Base-by-base conservation (phyloP, 2,888 invertebrate genomes). In the Pristionchus entomophagus region DNA sequence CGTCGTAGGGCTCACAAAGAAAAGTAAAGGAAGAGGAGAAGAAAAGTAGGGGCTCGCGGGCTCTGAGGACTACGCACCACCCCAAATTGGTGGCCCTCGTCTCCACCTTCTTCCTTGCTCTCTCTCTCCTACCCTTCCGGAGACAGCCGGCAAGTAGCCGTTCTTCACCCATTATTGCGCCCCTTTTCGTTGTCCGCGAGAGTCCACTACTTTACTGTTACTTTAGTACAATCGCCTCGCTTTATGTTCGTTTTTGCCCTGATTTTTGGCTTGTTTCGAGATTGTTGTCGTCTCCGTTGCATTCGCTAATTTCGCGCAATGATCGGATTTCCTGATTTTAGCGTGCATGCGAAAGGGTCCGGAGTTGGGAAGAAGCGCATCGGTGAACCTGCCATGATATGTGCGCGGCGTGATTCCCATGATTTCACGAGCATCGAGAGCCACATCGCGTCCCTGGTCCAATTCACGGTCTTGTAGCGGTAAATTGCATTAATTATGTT, bases 11-110 rank as follows among this genome's bases (percentile, higher is more conserved):
- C 29, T 69, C 41, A 73, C 73, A 73, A 73, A 38, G 73, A 73
- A 73, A 73, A 73, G 73, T 73, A 73, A 73, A 73, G 73, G 73
- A 73, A 41, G 45, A 45, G 73, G 73, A 73, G 73, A 73, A 45
- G 73, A 80, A 80, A 80, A 80, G 80, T 80, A 80, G 49, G 51
- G 49, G 51, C 51, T n/a, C 51, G 51, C 32, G 12, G 51, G n/a
- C 26, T 29, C 51, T 26, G 80, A 17, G 19, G n/a, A n/a, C n/a
- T n/a, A n/a, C n/a, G n/a, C n/a, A n/a, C n/a, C n/a, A n/a, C n/a
- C 80, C 29, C 32, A 51, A 45, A 80, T 49, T 80, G 80, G 80
- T 22, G 12, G 22, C 73, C 14, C 38, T 41, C 22, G 38, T 41
- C 41, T 41, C 41, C 73, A 17, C 1, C 41, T 73, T 41, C 41